phyloP scores from a whole-genome alignment of 1,140 invertebrate species.

The Chelonus insularis region DNA sequence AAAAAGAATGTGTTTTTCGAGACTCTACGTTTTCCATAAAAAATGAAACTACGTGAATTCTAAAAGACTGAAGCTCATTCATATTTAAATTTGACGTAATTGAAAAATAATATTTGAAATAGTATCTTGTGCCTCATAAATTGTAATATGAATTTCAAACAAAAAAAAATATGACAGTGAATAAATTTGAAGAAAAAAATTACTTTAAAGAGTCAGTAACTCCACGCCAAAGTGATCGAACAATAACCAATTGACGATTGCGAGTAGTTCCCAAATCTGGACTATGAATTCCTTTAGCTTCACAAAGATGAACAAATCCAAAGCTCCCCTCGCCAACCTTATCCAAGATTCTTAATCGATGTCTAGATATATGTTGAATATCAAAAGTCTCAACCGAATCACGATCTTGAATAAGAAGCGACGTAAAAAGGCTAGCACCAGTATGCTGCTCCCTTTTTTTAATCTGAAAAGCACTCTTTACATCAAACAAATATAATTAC shows the following conservation, averaged over 20 bases:
- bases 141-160: too few species aligned
- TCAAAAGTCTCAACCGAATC: conserved; percentile 39
- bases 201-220: conserved; percentile 71
- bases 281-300: conserved; percentile 68
- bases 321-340: conserved; percentile 87
- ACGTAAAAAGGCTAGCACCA: conserved; percentile 57
- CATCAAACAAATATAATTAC: not conserved
- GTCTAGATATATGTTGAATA: conserved; percentile 68
- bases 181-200: too few species aligned
- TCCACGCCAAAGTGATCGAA: conserved; percentile 73
- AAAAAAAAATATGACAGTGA: too few species aligned
- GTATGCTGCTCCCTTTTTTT: conserved; percentile 61
- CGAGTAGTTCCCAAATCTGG: conserved; percentile 67
- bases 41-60: too few species aligned
- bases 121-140: too few species aligned
- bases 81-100: too few species aligned
- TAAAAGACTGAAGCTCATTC: too few species aligned
- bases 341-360: conserved; percentile 79
- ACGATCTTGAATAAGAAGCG: conserved; percentile 50
- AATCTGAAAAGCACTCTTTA: conserved; percentile 53
- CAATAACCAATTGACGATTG: conserved; percentile 71
- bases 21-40: too few species aligned
- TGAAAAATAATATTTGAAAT: too few species aligned
- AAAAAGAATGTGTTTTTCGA: too few species aligned
- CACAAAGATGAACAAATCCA: conserved; percentile 82